Conservation (phyloP, 2,888 invertebrate species). For the Chloroclysta siterata region DNA sequence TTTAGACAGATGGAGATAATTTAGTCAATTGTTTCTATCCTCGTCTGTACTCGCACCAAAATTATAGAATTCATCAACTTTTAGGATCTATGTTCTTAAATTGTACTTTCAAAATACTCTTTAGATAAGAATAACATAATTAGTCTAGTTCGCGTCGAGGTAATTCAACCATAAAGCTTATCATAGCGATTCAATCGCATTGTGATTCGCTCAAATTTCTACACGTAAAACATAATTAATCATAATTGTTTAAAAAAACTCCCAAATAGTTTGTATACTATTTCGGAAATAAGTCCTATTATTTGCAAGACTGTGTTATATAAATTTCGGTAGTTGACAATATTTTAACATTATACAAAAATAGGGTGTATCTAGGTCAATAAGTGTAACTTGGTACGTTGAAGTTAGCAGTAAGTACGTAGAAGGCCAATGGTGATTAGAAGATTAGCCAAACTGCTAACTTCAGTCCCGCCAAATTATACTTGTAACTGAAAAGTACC, state of each 20-base stretch:
- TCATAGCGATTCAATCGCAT: constrained; percentile 23
- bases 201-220: neutral
- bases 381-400: no score
- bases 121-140: constrained; percentile 1
- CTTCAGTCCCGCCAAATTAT: no score
- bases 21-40: no score
- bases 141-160: neutral
- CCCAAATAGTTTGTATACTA: neutral
- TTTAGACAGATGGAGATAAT: no score
- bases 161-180: neutral
- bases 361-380: no score
- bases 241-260: constrained; percentile 1
- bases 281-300: neutral
- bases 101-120: constrained; percentile 27
- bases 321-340: neutral
- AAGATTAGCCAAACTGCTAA: no score
- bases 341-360: no score
- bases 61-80: no score
- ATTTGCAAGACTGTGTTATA: neutral
- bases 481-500: no score
- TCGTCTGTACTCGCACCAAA: no score
- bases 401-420: no score
- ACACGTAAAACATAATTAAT: neutral
- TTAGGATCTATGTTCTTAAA: neutral
- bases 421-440: no score